Percentiles rank a stretch among this genome's conserved stretches.
These are phyloP conservation scores for Chitala chitala DNA, from an alignment of 2,113 vertebrate species.

Conservation along the genomic window DNA sequence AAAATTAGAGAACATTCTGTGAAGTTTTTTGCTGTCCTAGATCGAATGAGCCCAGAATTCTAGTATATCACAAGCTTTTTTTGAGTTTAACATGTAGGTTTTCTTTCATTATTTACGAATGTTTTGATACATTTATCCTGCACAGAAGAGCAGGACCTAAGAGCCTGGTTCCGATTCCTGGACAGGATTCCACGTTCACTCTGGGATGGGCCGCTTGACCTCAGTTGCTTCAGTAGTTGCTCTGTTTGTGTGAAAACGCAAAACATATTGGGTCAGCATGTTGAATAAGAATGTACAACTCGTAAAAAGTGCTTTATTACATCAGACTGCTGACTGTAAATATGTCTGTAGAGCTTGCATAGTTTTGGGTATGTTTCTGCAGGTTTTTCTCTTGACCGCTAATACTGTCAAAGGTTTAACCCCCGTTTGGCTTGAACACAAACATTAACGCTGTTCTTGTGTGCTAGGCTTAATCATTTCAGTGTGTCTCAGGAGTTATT, in stretches of 20 bases:
- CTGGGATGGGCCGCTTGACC: no score
- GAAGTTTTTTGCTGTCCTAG: no score
- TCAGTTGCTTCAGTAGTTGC: no score
- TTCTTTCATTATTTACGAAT: no score
- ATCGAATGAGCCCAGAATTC: no score
- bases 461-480: constrained; percentile 24
- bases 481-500: constrained; percentile 25
- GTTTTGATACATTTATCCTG: no score
- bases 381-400: neutral
- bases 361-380: neutral
- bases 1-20: no score
- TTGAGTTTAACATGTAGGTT: no score
- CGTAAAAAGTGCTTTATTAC: neutral
- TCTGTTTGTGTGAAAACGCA: neutral
- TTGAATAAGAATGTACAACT: neutral
- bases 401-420: constrained; percentile 3
- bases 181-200: no score
- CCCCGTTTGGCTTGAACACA: neutral
- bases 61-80: no score
- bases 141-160: no score
- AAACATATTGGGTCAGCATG: neutral
- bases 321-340: neutral
- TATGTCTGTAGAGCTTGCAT: neutral
- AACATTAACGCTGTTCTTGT: constrained; percentile 16
- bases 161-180: no score